phyloP scores from a whole-genome alignment of 2,888 invertebrate genomes.

The Mystacides longicornis region DNA sequence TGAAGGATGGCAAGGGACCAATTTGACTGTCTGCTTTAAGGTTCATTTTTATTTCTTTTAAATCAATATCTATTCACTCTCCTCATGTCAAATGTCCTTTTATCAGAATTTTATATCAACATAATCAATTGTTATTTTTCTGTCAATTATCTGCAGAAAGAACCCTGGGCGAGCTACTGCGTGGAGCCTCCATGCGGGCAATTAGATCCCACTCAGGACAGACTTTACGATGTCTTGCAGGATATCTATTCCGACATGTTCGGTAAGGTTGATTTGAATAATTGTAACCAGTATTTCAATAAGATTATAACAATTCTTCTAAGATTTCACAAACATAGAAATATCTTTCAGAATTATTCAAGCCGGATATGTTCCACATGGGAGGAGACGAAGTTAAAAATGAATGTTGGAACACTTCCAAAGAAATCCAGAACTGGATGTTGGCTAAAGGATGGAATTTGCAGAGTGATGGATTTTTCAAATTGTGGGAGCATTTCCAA shows the following conservation, averaged over 20 bases:
- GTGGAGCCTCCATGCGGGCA: constrained; percentile 85
- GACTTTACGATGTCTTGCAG: constrained; percentile 59
- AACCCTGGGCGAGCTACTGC: constrained; percentile 64
- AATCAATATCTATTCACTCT: too few species aligned
- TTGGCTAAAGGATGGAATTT: constrained; percentile 53
- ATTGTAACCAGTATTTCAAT: neutral
- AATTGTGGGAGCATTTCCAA: constrained; percentile 73
- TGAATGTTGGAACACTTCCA: constrained; percentile 70
- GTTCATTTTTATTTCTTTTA: constrained; percentile 28
- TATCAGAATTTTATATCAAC: too few species aligned
- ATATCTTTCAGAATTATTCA: constrained; percentile 46
- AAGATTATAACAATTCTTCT: neutral
- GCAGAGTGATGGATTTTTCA: constrained; percentile 52
- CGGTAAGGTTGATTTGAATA: constrained; percentile 30
- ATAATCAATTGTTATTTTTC: too few species aligned
- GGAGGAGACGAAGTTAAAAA: constrained; percentile 74
- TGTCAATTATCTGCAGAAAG: constrained; percentile 42
- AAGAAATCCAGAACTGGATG: constrained; percentile 64
- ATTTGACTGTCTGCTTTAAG: constrained; percentile 60
- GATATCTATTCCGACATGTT: constrained; percentile 73
- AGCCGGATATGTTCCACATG: constrained; percentile 79
- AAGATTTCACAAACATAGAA: neutral
- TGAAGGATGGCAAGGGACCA: constrained; percentile 73
- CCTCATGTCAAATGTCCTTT: too few species aligned
- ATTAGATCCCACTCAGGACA: constrained; percentile 64